Base-by-base conservation (phyloP, 2,113 vertebrate species). In the Cryptomyrus ogoouensis region DNA sequence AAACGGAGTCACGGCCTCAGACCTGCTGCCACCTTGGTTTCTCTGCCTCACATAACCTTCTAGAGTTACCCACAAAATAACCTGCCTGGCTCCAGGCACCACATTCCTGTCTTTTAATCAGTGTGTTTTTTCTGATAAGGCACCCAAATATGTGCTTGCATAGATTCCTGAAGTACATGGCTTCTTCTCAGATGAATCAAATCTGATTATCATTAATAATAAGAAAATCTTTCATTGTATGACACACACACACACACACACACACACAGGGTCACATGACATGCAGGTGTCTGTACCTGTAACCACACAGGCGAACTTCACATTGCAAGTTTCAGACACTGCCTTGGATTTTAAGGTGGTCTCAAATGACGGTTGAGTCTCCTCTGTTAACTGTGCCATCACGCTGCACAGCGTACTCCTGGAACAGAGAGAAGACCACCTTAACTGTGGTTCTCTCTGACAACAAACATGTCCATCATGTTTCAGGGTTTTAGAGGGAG, bases 401-500 rank as follows among this genome's bases (percentile, higher is more conserved):
- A 99, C 97, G 84, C 95, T 97, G 96, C 98, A 99, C 94, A 99
- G 96, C 74, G 98, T 98, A 96, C 97, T 98, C 97, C 98, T 99
- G 93, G 49, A 94, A 84, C 83, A 96, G 94, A 95, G 84, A 85
- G 3, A 0, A n/a, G 5, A 4, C 56, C 1, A 49, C 8, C 85
- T 94, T 86, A 93, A 53, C 39, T 21, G 17, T 46, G 42, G 15
- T 39, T 80, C 74, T 84, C 7, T 84, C 42, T 7, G 83, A 27
- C 19, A 80, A 15, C 35, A 80, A 35, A 80, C 4, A 19, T 39
- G 6, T 80, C 15, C 74, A 42, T 42, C 74, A 39, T 42, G 15
- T 80, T 35, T 31, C 74, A 17, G 15, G 74, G 74, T 80, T 19
- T 80, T 42, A 42, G 62, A 70, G 62, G 62, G 10, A 70, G 31